Base-by-base conservation (phyloP, 2,113 vertebrate species). In the Bufo bufo region DNA sequence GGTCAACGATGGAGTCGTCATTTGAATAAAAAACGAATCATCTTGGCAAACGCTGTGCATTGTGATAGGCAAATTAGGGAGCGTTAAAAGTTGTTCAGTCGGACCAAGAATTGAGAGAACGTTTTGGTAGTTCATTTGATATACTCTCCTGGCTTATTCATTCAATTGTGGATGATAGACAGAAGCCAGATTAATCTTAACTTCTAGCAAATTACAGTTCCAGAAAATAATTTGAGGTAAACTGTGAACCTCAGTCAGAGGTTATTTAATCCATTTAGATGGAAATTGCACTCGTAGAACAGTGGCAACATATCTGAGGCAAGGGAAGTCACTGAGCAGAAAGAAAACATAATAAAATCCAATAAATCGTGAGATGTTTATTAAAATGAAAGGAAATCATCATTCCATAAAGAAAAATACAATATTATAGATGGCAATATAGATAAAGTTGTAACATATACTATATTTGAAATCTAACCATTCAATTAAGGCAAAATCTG, bases 171-270 rank as follows among this genome's bases (percentile, higher is more conserved):
- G n/a, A 84, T 71, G 65, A 71, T 69, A 54, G 82, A 84, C 82
- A 84, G 65, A 71, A 69, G 63, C 49, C 47, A 84, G 63, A 84
- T 84, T 84, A 84, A 71, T 52, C 49, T 33, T 71, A 71, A 84
- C 63, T 84, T 84, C 82, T 52, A 71, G 20, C 63, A 84, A 83
- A 83, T 83, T 71, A 84, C 82, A 84, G 63, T 71, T 84, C 63
- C 82, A 69, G 65, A 84, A 83, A 66, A 84, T 84, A 84, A 69
- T 83, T 83, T 83, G 61, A 83, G 61, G 61, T 69, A 66, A 83
- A 83, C 81, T 83, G 81, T 83, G 61, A 66, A 83, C 81, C 63
- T 52, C 19, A 83, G 63, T 83, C 61, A 83, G 81, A 83, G 81
- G 81, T 66, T 83, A 83, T 83, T 52, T 83, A 49, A 83, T 52